Evolutionary conservation across 2,797 vertebrate genomes (phyloP).

Genomic region (Brachyalestes nurse): DNA sequence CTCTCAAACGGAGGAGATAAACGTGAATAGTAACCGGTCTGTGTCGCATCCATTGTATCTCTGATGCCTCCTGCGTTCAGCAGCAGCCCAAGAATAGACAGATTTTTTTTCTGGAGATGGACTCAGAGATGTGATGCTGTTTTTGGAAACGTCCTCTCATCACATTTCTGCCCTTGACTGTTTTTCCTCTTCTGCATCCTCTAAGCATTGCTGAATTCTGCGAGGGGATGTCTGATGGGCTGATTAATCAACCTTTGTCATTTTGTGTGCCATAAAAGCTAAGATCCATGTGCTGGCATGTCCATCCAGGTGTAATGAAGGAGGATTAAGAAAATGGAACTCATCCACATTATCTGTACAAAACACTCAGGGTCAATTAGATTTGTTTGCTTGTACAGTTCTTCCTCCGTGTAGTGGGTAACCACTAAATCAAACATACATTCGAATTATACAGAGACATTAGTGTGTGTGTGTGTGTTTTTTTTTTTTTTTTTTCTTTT

Average conservation of each 20-base stretch:
- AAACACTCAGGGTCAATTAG: not conserved
- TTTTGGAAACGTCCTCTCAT: not conserved
- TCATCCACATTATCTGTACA: not conserved
- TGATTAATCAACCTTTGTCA: not conserved
- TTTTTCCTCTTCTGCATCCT: not conserved
- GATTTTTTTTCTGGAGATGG: too few relatives aligned
- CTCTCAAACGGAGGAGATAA: too few relatives aligned
- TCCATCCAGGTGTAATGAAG: not conserved
- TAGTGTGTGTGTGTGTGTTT: too few relatives aligned
- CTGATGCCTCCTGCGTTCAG: not conserved
- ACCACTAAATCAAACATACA: not conserved
- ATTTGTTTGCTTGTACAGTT: not conserved
- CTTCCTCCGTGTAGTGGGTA: not conserved
- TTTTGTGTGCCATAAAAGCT: not conserved
- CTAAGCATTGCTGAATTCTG: too few relatives aligned
- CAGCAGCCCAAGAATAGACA: too few relatives aligned
- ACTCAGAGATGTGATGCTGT: not conserved
- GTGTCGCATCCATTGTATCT: not conserved
- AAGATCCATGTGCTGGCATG: not conserved
- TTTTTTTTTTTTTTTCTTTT: too few relatives aligned
- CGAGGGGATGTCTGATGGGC: not conserved
- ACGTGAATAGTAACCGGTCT: not conserved
- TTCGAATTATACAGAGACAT: not conserved
- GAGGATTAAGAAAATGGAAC: not conserved
- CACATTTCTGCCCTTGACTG: not conserved